Evolutionary conservation across 2,113 vertebrate genomes (phyloP).

Genomic region (Trogon surrucura): DNA sequence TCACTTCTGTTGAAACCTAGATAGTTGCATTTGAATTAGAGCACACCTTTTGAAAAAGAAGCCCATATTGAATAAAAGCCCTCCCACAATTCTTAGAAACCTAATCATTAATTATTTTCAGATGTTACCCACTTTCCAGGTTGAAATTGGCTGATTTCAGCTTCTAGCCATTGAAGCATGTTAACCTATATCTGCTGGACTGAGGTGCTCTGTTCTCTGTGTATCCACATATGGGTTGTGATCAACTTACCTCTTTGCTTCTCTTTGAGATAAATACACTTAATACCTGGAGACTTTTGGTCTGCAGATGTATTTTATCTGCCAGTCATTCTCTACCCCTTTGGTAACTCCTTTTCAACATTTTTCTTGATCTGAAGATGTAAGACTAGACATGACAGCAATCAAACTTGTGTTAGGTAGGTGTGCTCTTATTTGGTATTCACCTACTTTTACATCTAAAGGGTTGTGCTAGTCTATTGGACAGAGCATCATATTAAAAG

Average conservation of each 20-base stretch:
- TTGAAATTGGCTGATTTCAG: constrained; percentile 8
- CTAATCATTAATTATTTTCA: constrained; percentile 48
- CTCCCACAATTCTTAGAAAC: constrained; percentile 23
- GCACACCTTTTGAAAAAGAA: neutral
- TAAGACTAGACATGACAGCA: constrained; percentile 40
- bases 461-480: constrained; percentile 41
- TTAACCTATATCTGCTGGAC: constrained; percentile 11
- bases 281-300: constrained; percentile 35
- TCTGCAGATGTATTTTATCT: constrained; percentile 56
- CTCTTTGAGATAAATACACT: constrained; percentile 52
- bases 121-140: neutral
- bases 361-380: constrained; percentile 54
- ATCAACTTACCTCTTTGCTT: constrained; percentile 38
- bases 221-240: neutral
- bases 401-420: constrained; percentile 46
- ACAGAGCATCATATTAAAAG: constrained; percentile 19
- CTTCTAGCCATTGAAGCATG: neutral
- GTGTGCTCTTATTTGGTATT: constrained; percentile 61
- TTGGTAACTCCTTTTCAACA: constrained; percentile 62
- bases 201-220: constrained; percentile 29
- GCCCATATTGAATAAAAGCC: neutral
- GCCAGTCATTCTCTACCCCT: constrained; percentile 38
- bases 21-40: constrained; percentile 12
- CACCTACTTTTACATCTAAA: constrained; percentile 54
- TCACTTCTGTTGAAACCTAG: neutral